Conservation (phyloP, 2,113 vertebrate genomes). For the Ascaphus truei region DNA sequence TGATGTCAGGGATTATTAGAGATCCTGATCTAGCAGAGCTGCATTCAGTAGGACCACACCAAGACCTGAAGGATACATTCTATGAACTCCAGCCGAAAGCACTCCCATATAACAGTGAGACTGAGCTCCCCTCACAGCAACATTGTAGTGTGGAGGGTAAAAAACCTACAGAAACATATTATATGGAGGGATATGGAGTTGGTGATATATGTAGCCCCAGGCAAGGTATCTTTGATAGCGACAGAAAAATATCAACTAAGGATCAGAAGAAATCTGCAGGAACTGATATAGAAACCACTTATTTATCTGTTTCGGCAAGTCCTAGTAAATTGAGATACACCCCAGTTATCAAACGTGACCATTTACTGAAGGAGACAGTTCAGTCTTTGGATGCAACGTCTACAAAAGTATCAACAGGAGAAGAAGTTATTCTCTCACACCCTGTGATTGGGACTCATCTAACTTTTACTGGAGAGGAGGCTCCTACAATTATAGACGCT, state of each 20-base stretch:
- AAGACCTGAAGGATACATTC: no score
- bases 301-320: slow-evolving; percentile 1
- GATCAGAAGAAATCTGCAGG: not conserved
- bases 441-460: not conserved
- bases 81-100: not conserved
- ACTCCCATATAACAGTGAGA: not conserved
- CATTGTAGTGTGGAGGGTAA: no score
- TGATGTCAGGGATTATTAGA: no score
- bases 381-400: not conserved
- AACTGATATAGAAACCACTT: not conserved
- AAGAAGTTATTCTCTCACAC: not conserved
- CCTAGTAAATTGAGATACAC: not conserved
- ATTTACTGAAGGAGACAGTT: not conserved
- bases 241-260: not conserved
- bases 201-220: not conserved
- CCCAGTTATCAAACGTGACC: not conserved
- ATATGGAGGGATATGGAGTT: not conserved
- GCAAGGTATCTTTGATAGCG: not conserved
- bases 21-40: no score
- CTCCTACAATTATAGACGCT: not conserved
- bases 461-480: not conserved
- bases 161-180: not conserved
- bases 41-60: no score
- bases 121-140: no score
- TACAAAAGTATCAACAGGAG: not conserved